Evolutionary conservation across 2,888 invertebrate genomes (phyloP), one percentile per base, ranked within the genome.

Genomic region (Ichneumon xanthorius): DNA sequence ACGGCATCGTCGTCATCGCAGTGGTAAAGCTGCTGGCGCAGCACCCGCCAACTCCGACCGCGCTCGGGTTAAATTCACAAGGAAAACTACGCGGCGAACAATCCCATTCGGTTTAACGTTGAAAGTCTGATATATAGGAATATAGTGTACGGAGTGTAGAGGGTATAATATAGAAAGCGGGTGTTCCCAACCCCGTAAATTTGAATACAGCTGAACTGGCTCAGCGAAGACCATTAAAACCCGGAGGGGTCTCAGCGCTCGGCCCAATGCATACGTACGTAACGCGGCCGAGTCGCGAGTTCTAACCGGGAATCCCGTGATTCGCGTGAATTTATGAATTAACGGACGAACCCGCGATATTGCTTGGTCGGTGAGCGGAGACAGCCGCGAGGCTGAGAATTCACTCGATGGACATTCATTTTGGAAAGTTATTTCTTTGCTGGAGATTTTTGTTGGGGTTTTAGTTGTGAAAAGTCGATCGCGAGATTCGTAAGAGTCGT

Each of bases 211-310:
- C 65, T 37, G 40, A 73, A 70, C 70, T 33, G 45, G 63, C 48
- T 79, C 40, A 22, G 63, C 40, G 53, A 83, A 79, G 75, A 83
- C 75, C 83, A 83, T 83, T 83, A 83, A 79, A 83, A 79, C 53
- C 11, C 40, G 37, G 61, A 50, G 48, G 67, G 19, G 68, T 61
- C 78, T 73, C 30, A 33, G 14, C 50, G 16, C 22, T 1, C 50
- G 50, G 9, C 4, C 61, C 37, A 58, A 33, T 16, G 55, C 37
- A 58, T 11, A 26, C 7, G 33, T 9, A 33, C 22, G 48, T 40
- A 50, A 14, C 30, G n/a, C 30, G 5, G 9, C n/a, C 63, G 53
- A n/a, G 16, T n/a, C 16, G 45, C 48, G n/a, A 48, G 26, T 53
- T 70, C n/a, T 19, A 16, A 16, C 45, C 19, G 37, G 65, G n/a